Evolutionary conservation across 2,888 invertebrate genomes (phyloP).

Genomic region (Pachycephus smyrnensis): DNA sequence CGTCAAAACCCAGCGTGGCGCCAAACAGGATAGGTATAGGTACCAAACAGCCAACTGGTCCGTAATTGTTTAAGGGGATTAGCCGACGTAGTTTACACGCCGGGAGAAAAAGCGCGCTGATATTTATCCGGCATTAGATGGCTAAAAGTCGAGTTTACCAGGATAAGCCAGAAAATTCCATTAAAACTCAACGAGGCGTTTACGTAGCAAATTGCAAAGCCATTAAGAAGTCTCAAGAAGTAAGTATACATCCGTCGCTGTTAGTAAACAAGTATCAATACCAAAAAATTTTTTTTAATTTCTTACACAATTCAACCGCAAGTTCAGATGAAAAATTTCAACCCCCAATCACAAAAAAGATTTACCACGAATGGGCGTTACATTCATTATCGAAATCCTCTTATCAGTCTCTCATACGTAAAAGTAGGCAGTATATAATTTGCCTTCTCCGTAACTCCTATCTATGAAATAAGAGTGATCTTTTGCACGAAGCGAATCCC

Average conservation of each 20-base stretch:
- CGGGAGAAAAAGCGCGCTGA: slow-evolving; percentile 35
- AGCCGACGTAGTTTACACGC: slow-evolving; percentile 50
- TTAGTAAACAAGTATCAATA: not conserved
- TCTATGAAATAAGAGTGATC: too few species aligned
- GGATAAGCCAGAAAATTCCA: slow-evolving; percentile 44
- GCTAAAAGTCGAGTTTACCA: slow-evolving; percentile 48
- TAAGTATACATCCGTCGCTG: not conserved
- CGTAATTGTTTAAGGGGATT: slow-evolving; percentile 63
- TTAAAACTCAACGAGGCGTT: slow-evolving; percentile 35
- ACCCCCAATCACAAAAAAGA: not conserved
- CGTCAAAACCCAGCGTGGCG: slow-evolving; percentile 67
- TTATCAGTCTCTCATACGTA: not conserved
- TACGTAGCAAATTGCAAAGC: slow-evolving; percentile 34
- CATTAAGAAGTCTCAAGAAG: not conserved
- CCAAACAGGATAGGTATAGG: slow-evolving; percentile 50
- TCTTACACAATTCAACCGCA: not conserved
- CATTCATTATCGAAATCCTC: not conserved
- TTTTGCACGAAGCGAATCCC: not conserved
- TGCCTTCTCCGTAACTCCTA: too few species aligned
- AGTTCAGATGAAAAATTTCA: not conserved
- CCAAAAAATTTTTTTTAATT: not conserved
- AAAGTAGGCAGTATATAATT: too few species aligned
- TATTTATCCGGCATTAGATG: slow-evolving; percentile 45
- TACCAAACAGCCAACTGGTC: slow-evolving; percentile 51
- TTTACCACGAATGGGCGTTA: not conserved